These are phyloP conservation scores for Enteromius viviparus DNA, from an alignment of 2,797 vertebrate genomes.

Conservation along the genomic window DNA sequence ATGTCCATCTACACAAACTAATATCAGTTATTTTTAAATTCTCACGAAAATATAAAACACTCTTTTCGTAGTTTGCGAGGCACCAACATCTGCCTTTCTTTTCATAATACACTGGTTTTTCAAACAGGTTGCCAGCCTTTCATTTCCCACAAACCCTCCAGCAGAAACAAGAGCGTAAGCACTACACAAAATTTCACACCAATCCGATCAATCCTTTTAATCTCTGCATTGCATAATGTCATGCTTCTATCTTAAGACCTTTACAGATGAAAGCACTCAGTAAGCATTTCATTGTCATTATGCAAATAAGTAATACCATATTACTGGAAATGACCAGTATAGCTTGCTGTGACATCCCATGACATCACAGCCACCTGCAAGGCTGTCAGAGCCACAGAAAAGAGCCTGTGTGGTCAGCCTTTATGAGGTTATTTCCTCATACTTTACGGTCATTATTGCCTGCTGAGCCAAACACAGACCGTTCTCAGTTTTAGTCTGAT, in stretches of 20 bases:
- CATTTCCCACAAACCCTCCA: neutral
- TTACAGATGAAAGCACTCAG: constrained; percentile 19
- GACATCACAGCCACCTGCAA: constrained; percentile 14
- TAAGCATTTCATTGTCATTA: neutral
- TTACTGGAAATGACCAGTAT: constrained; percentile 50
- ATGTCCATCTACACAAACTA: constrained; percentile 6
- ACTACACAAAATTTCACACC: constrained; percentile 1
- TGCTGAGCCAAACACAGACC: constrained; percentile 34
- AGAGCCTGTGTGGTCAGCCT: constrained; percentile 21
- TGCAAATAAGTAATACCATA: constrained; percentile 29
- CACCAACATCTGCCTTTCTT: constrained; percentile 5
- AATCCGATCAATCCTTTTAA: constrained; percentile 25
- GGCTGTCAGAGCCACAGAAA: constrained; percentile 31
- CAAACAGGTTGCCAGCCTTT: neutral
- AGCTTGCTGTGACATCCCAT: neutral
- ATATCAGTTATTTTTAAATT: constrained; percentile 15
- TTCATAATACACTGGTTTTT: constrained; percentile 10
- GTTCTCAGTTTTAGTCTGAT: constrained; percentile 20
- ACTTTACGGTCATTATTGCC: constrained; percentile 5
- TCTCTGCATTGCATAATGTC: neutral
- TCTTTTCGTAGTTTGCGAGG: constrained; percentile 1
- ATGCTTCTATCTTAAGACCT: constrained; percentile 19
- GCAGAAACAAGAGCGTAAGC: constrained; percentile 16
- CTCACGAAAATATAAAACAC: constrained; percentile 14
- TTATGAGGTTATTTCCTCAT: constrained; percentile 30